Conservation (phyloP, 1,140 invertebrate genomes). For the Drosophila teissieri region DNA sequence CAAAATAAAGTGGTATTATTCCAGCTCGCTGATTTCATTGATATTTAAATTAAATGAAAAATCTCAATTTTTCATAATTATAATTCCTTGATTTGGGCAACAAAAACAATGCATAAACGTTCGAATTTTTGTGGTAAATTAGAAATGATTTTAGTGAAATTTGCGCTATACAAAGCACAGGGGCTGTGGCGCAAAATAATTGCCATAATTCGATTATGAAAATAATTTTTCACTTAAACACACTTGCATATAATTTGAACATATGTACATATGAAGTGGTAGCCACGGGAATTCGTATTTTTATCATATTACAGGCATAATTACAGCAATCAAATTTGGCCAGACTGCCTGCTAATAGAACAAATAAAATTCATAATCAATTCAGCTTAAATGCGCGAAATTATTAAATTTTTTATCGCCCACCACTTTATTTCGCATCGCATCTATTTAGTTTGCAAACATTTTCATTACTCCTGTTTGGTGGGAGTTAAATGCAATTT, state of each 20-base stretch:
- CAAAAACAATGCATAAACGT: constrained; percentile 12
- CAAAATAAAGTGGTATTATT: background rate
- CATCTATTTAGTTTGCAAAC: constrained; percentile 44
- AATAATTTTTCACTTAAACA: constrained; percentile 34
- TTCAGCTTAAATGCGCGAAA: constrained; percentile 9
- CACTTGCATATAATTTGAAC: background rate
- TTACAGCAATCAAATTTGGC: constrained; percentile 40
- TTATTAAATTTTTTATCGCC: constrained; percentile 8
- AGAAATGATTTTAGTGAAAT: constrained; percentile 19
- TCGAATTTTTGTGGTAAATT: constrained; percentile 6
- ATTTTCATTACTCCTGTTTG: constrained; percentile 45
- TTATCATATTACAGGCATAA: constrained; percentile 36
- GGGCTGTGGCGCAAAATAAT: constrained; percentile 22
- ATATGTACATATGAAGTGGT: background rate
- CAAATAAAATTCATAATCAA: constrained; percentile 34
- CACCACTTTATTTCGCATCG: constrained; percentile 15
- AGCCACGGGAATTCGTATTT: constrained; percentile 10
- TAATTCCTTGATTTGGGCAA: constrained; percentile 1
- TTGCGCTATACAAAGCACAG: constrained; percentile 1
- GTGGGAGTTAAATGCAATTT: constrained; percentile 12
- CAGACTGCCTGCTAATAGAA: constrained; percentile 24
- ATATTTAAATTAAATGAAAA: constrained; percentile 26
- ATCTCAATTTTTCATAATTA: constrained; percentile 22
- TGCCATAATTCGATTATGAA: constrained; percentile 38
- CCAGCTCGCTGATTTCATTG: background rate